Percentiles rank a stretch among this genome's conserved stretches.
phyloP scores from a whole-genome alignment of 2,797 vertebrate species.

The Protonibea diacanthus region DNA sequence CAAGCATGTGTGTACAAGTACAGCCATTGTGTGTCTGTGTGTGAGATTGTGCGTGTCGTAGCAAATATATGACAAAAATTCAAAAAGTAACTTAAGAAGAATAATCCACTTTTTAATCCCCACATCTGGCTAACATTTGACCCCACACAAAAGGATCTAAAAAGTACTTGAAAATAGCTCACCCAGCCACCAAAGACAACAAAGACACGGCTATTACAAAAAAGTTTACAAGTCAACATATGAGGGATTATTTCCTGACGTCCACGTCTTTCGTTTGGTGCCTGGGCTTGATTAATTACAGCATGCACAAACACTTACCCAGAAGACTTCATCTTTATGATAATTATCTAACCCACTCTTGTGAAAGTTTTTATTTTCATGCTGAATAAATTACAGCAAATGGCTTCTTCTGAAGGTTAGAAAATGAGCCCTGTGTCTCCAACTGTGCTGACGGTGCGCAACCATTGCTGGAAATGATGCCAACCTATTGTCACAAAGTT shows the following conservation, averaged over 20 bases:
- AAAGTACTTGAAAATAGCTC: constrained; percentile 12
- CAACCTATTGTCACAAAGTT: neutral
- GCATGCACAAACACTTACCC: constrained; percentile 1
- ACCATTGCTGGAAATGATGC: neutral
- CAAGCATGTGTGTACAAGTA: constrained; percentile 21
- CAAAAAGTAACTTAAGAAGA: neutral
- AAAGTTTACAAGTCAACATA: constrained; percentile 31
- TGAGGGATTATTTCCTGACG: constrained; percentile 8
- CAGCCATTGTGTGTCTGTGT: constrained; percentile 9
- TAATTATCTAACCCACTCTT: constrained; percentile 7
- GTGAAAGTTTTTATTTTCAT: neutral
- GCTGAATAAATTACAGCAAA: constrained; percentile 21
- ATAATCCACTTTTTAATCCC: neutral
- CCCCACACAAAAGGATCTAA: neutral
- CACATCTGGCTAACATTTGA: constrained; percentile 16
- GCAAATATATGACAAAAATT: constrained; percentile 7
- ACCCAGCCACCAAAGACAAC: constrained; percentile 2
- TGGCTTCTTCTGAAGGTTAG: constrained; percentile 8
- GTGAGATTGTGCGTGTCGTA: neutral
- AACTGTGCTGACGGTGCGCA: constrained; percentile 21
- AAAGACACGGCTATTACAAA: constrained; percentile 1
- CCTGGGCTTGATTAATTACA: constrained; percentile 27
- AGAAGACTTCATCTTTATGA: constrained; percentile 2
- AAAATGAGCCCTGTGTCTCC: constrained; percentile 26
- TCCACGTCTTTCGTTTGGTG: neutral